phyloP scores from a whole-genome alignment of 2,113 vertebrate genomes.

The Dasyprocta punctata region DNA sequence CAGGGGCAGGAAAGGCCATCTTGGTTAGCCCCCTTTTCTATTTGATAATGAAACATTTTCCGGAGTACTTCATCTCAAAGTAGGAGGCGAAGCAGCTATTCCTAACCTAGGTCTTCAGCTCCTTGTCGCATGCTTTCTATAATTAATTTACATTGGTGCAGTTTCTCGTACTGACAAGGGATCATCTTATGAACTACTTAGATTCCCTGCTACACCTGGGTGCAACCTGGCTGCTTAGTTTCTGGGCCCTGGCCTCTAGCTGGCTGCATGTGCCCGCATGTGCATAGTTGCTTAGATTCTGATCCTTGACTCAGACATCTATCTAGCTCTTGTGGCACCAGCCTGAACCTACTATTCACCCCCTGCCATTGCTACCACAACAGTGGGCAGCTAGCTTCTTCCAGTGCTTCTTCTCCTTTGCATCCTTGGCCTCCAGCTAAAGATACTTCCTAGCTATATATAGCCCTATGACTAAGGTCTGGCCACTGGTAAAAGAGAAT shows the following conservation, averaged over 20 bases:
- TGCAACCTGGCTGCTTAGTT: not conserved
- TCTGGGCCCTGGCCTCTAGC: conserved; percentile 5
- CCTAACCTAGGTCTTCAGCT: conserved; percentile 4
- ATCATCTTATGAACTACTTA: not conserved
- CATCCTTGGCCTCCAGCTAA: not conserved
- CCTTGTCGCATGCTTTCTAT: not conserved
- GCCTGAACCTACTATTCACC: not conserved
- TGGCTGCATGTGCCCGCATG: not conserved
- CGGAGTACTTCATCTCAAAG: not conserved
- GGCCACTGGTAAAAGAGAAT: not conserved
- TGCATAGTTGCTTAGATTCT: not conserved
- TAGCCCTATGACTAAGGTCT: not conserved
- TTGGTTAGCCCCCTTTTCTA: not conserved
- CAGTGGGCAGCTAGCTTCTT: not conserved
- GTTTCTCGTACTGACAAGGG: not conserved
- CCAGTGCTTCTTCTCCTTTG: not conserved
- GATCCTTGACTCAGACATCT: not conserved
- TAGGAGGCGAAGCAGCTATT: not conserved
- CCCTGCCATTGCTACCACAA: not conserved
- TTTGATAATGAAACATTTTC: not conserved
- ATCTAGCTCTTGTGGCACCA: not conserved
- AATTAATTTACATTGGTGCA: not conserved
- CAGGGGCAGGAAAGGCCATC: not conserved
- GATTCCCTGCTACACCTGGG: not conserved
- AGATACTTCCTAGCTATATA: not conserved